Conservation (phyloP, 53 echinoderm and acorn worm genomes). For the Mesocentrotus franciscanus region DNA sequence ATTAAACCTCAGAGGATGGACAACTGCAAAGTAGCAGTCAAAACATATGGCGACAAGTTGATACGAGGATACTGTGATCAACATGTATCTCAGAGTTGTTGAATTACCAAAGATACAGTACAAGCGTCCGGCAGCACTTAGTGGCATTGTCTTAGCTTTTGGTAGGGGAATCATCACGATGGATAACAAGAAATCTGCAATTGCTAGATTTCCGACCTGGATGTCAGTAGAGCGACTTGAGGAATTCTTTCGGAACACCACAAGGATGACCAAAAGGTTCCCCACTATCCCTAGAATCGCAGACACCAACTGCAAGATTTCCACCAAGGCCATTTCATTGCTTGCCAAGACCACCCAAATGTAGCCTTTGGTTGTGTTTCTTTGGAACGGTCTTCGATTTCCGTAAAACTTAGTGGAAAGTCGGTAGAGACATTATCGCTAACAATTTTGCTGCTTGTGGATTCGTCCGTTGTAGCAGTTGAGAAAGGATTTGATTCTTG, state of each 20-base stretch:
- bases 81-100: not conserved
- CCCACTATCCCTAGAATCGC: not conserved
- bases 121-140: not conserved
- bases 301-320: not conserved
- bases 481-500: no score
- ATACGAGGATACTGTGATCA: not conserved
- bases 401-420: not conserved
- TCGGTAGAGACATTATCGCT: not conserved
- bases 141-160: not conserved
- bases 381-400: not conserved
- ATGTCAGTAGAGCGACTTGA: not conserved
- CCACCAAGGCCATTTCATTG: not conserved
- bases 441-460: no score
- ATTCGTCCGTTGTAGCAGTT: no score
- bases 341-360: not conserved
- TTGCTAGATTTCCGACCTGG: slow-evolving; percentile 2
- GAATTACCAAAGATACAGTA: not conserved
- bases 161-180: not conserved
- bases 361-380: not conserved
- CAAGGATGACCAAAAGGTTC: not conserved
- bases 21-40: not conserved
- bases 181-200: not conserved
- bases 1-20: not conserved
- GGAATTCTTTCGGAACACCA: not conserved
- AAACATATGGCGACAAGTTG: not conserved